These are phyloP conservation scores for Metalampra italica DNA, from an alignment of 2,888 invertebrate genomes.

Conservation along the genomic window DNA sequence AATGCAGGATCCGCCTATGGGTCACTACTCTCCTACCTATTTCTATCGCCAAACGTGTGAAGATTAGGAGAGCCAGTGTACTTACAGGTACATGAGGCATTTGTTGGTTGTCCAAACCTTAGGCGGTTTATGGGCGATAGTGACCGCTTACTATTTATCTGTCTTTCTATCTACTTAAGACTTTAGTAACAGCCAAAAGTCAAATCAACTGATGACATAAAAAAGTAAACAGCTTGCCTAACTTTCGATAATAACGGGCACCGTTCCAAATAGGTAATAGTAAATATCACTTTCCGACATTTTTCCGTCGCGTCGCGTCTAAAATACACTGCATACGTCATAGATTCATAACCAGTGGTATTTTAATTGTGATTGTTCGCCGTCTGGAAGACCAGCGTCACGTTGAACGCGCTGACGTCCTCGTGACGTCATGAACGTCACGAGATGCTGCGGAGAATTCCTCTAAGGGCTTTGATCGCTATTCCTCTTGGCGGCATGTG, in stretches of 20 bases:
- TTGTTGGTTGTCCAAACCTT: too few relatives aligned
- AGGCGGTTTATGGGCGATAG: too few relatives aligned
- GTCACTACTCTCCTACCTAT: too few relatives aligned
- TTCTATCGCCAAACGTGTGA: too few relatives aligned
- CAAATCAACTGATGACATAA: conserved; percentile 4
- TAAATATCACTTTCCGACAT: conserved; percentile 11
- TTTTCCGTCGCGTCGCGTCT: conserved; percentile 14
- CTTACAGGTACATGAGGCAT: too few relatives aligned
- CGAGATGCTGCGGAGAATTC: conserved; percentile 14
- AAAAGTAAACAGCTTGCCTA: conserved; percentile 8
- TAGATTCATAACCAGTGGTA: conserved; percentile 5
- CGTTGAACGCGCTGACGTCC: conserved; percentile 22
- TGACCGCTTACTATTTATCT: too few relatives aligned
- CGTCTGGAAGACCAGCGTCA: conserved; percentile 23
- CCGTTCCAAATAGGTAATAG: conserved; percentile 13
- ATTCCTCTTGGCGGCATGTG: conserved; percentile 28
- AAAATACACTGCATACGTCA: conserved; percentile 20
- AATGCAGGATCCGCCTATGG: too few relatives aligned
- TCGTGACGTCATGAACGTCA: conserved; percentile 23
- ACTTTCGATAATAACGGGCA: conserved; percentile 9
- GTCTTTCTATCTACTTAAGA: too few relatives aligned
- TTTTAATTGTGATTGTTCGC: conserved; percentile 16
- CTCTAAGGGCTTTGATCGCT: conserved; percentile 22
- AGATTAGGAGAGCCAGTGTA: too few relatives aligned
- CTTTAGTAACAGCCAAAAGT: not conserved